Evolutionary conservation across 1,140 invertebrate genomes (phyloP), one percentile per base, ranked within the genome.

Genomic region (Lordiphosa mommai): DNA sequence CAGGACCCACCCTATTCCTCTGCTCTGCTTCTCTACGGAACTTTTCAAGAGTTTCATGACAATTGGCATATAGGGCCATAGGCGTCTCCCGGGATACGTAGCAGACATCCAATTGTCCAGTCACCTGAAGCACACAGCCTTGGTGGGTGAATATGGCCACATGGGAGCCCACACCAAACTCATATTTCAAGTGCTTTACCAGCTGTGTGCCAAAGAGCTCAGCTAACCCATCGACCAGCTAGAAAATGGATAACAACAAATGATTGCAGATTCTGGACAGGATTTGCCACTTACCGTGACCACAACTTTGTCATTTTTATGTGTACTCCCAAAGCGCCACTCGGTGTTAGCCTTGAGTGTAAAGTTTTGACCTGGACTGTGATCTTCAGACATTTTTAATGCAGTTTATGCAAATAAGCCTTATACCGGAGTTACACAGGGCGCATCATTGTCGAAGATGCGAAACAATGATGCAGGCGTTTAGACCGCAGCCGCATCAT

Each of bases 131-230:
- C 0, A 92, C 93, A 87, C 97, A 99, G 1, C 97, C 97, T 88
- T 99, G 96, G 93, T 95, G 99, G 5, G 98, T 98, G 80, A 96
- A 99, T 1, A 99, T 94, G 0, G 98, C 98, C 9, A 98, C 94
- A 91, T 99, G 99, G 0, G 97, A 95, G 2, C 97, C 97, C 4
- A 94, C 91, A 13, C 92, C 92, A 88, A 99, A 99, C 64, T 93
- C 93, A 89, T 99, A 99, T n/a, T 94, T 93, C 90, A 97, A 99
- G 13, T 96, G 96, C 89, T 96, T 96, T 0, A 98, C 95, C 51
- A 99, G 87, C 90, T 99, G 98, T 0, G 97, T 98, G 0, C 98
- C 98, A 91, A 99, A 99, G 38, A 99, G 92, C 91, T 99, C 98
- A 0, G 96, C 98, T 63, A 95, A 91, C 5, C 98, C 98, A 86